Base-by-base conservation (phyloP, 2,797 vertebrate genomes). In the Scleropages formosus region DNA sequence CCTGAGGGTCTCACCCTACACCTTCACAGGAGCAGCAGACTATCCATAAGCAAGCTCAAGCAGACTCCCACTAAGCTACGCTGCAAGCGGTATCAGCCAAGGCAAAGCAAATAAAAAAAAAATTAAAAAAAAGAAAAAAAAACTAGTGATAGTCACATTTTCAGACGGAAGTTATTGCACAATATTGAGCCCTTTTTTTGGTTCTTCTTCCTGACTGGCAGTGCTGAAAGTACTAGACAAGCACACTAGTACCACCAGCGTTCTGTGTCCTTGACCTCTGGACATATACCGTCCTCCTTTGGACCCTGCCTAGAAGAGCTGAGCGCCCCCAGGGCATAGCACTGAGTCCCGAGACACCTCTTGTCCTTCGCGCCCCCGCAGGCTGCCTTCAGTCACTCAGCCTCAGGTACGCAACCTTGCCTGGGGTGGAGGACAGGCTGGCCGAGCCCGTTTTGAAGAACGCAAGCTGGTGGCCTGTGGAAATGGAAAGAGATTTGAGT, bases 401-500 rank as follows among this genome's bases (percentile, higher is more conserved):
- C 84, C 90, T 92, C 81, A 95, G 82, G 47, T 93, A 95, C 0
- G 90, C 88, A 80, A 90, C 89, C 84, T 91, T 93, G 80, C 87
- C 87, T 79, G 81, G 86, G 82, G 91, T 92, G 11, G 89, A 81
- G 70, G 86, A 70, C 75, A 94, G 82, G 73, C 82, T 90, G 83
- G 84, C 90, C 62, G 91, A 91, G 73, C 93, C 92, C 13, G 88
- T 89, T 84, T 96, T 96, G 88, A 96, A 96, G 86, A 91, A 93
- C 80, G 93, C 93, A 81, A 96, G 91, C 81, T 93, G 94, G 74
- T 94, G 94, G 83, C 94, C 95, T 96, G 81, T 11, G 65, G 65
- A 11, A 31, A 51, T 13, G 76, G 22, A 11, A 74, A 46, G 18
- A 59, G 20, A 1, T 0, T 70, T 58, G 12, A 58, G 24, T 70